Conservation (phyloP, 1,140 invertebrate species). For the Leptoteleia sp. region DNA sequence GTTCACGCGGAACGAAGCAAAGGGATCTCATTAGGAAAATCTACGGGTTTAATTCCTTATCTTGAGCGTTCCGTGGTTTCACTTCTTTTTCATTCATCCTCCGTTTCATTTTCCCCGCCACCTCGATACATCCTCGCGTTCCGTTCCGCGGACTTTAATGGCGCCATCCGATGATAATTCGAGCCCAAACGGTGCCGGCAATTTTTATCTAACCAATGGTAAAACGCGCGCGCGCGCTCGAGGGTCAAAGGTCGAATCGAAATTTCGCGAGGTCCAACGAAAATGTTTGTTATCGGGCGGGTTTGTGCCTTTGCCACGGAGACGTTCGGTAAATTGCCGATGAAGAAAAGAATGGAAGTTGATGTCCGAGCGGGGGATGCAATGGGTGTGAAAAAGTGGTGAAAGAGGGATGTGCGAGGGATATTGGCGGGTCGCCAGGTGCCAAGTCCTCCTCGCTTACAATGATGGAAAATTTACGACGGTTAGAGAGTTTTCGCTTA, state of each 20-base stretch:
- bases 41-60: constrained; percentile 68
- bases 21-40: constrained; percentile 68
- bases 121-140: constrained; percentile 16
- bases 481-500: constrained; percentile 47
- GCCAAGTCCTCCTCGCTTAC: constrained; percentile 4
- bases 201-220: too few species aligned
- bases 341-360: constrained; percentile 32
- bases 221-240: too few species aligned
- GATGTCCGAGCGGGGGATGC: constrained; percentile 43
- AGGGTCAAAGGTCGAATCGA: constrained; percentile 6
- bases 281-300: constrained; percentile 48
- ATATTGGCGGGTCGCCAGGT: constrained; percentile 74
- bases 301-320: constrained; percentile 20
- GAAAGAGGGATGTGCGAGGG: constrained; percentile 66
- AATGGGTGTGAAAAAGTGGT: constrained; percentile 58
- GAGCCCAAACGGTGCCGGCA: constrained; percentile 4
- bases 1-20: constrained; percentile 59
- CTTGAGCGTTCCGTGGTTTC: constrained; percentile 43
- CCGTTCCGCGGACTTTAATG: constrained; percentile 19
- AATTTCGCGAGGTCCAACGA: constrained; percentile 37
- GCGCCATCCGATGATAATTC: background rate
- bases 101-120: constrained; percentile 1
- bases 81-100: constrained; percentile 31
- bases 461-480: constrained; percentile 58
- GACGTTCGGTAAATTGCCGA: constrained; percentile 26